Percentiles rank a stretch among this genome's conserved stretches.
Evolutionary conservation across 2,113 vertebrate species (phyloP).

Genomic region (Protomyctophum bolini): DNA sequence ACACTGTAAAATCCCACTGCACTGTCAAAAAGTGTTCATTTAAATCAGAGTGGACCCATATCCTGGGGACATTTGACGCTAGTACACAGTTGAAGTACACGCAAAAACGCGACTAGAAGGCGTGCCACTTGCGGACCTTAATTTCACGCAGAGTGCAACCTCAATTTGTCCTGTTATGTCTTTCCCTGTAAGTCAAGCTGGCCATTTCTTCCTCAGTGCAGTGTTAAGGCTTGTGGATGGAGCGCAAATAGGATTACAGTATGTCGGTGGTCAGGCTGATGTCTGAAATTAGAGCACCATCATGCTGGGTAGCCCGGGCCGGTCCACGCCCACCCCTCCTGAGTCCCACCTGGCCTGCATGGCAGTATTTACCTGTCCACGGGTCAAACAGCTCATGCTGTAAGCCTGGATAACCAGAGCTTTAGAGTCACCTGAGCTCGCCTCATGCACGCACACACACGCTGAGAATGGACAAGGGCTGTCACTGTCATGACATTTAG

Average conservation of each 20-base stretch:
- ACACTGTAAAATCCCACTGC: too few species aligned
- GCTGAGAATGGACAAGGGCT: neutral
- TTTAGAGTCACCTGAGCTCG: conserved; percentile 11
- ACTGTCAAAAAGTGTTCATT: too few species aligned
- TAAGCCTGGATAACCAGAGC: conserved; percentile 50
- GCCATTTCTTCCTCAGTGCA: too few species aligned
- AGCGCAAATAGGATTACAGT: conserved; percentile 67
- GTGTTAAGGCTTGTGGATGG: conserved; percentile 35
- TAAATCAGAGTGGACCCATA: too few species aligned
- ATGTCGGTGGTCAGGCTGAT: conserved; percentile 34
- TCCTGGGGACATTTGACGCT: too few species aligned
- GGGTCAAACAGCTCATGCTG: conserved; percentile 14
- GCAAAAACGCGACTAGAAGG: too few species aligned
- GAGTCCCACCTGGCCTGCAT: conserved; percentile 23
- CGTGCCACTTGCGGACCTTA: too few species aligned
- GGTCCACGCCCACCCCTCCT: conserved; percentile 37
- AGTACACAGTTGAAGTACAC: too few species aligned
- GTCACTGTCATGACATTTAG: neutral
- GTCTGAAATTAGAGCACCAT: conserved; percentile 52
- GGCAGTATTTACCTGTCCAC: conserved; percentile 38
- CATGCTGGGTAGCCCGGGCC: conserved; percentile 32
- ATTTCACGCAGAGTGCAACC: too few species aligned
- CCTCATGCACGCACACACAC: too few species aligned
- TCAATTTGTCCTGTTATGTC: too few species aligned
- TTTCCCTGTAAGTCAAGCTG: too few species aligned